A percentile compares a stretch with the other conserved stretches of the same genome.
Evolutionary conservation across 2,797 vertebrate genomes (phyloP).

Genomic region (Hippoglossus hippoglossus): DNA sequence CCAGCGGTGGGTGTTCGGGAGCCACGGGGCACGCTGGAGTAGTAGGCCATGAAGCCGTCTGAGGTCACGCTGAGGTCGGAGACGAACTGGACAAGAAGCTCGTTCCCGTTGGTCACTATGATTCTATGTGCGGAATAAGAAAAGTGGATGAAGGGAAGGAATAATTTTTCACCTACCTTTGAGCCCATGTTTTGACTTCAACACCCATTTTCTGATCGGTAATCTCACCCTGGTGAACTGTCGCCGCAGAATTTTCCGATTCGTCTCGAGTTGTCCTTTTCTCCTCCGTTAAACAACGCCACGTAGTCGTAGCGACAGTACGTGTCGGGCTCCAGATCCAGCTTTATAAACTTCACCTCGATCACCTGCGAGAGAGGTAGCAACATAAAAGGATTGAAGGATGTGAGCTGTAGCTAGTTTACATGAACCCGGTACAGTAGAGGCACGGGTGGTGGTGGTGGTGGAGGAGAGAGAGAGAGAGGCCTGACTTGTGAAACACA

Average conservation of each 20-base stretch:
- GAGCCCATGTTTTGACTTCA: too few species aligned
- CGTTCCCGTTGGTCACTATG: slow-evolving; percentile 88
- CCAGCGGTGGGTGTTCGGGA: slow-evolving; percentile 71
- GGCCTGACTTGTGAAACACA: slow-evolving; percentile 59
- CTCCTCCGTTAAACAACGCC: slow-evolving; percentile 90
- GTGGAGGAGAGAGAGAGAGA: slow-evolving; percentile 13
- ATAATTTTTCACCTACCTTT: too few species aligned
- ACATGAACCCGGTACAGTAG: slow-evolving; percentile 36
- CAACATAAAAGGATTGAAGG: slow-evolving; percentile 14
- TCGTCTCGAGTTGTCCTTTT: slow-evolving; percentile 85
- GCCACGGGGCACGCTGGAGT: slow-evolving; percentile 80
- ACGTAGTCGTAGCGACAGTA: slow-evolving; percentile 96
- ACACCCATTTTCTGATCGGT: too few species aligned
- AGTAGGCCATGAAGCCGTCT: slow-evolving; percentile 90
- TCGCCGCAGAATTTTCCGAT: slow-evolving; percentile 93
- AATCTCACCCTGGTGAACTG: slow-evolving; percentile 85
- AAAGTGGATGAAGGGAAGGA: slow-evolving; percentile 25
- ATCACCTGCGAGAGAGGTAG: slow-evolving; percentile 83
- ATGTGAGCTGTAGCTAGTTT: neutral
- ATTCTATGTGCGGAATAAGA: slow-evolving; percentile 65
- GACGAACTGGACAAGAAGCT: slow-evolving; percentile 93
- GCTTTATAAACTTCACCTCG: slow-evolving; percentile 90
- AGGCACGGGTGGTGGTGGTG: slow-evolving; percentile 15
- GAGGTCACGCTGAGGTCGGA: slow-evolving; percentile 93
- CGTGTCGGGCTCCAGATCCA: slow-evolving; percentile 89